These are phyloP conservation scores for Trachops cirrhosus DNA, from an alignment of 2,797 vertebrate species.

Conservation along the genomic window DNA sequence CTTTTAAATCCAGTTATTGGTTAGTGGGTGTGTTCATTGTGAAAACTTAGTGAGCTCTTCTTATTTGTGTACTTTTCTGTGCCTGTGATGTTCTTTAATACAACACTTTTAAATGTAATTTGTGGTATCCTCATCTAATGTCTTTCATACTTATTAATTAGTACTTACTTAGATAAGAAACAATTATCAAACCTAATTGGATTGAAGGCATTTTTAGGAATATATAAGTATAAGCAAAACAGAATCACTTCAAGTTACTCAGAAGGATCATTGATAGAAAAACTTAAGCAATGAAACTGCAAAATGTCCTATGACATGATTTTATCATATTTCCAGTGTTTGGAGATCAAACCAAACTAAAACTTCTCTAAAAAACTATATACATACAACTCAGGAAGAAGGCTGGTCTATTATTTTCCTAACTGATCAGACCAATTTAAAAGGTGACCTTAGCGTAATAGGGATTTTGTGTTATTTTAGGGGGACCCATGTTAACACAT, in stretches of 20 bases:
- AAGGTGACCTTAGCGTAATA: conserved; percentile 71
- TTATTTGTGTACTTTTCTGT: background rate
- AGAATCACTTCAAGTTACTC: background rate
- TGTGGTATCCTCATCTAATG: background rate
- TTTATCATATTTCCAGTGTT: background rate
- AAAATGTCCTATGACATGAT: background rate
- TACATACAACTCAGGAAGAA: conserved; percentile 42
- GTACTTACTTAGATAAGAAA: conserved; percentile 29
- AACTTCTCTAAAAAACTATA: conserved; percentile 8
- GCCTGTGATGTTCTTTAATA: background rate
- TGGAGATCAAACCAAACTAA: conserved; percentile 51
- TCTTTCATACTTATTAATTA: background rate
- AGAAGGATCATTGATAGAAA: background rate
- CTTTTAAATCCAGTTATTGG: background rate
- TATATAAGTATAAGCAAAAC: background rate
- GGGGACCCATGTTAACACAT: conserved; percentile 70
- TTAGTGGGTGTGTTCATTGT: background rate
- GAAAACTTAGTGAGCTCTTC: conserved; percentile 11
- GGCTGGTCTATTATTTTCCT: conserved; percentile 70
- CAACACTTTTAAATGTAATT: background rate
- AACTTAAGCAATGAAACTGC: background rate
- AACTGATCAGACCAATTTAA: conserved; percentile 73
- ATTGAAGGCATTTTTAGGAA: background rate
- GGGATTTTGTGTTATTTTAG: conserved; percentile 75
- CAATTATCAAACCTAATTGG: background rate